Conservation (phyloP, 2,888 invertebrate genomes). For the Cylindroiulus punctatus region DNA sequence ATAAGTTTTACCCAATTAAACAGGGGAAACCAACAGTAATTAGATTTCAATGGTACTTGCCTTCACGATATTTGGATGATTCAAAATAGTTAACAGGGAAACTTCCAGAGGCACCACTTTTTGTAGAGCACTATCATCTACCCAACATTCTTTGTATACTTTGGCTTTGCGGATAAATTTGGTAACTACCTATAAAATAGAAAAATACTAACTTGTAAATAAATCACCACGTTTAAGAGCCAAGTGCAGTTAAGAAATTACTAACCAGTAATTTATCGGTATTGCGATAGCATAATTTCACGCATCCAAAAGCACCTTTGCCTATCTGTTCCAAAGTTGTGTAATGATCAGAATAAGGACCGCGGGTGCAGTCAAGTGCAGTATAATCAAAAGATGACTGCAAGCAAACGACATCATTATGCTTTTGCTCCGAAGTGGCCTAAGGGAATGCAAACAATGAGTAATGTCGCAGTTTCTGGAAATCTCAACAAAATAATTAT, state of each 20-base stretch:
- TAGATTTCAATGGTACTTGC: constrained; percentile 60
- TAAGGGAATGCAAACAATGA: neutral
- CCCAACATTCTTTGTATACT: constrained; percentile 75
- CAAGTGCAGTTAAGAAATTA: constrained; percentile 65
- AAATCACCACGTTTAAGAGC: constrained; percentile 49
- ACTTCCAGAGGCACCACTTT: constrained; percentile 74
- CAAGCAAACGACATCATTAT: constrained; percentile 62
- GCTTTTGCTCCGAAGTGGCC: constrained; percentile 57
- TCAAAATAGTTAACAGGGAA: constrained; percentile 73
- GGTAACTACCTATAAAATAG: constrained; percentile 71
- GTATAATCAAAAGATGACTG: constrained; percentile 55
- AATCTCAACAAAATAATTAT: neutral
- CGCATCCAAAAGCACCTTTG: constrained; percentile 79
- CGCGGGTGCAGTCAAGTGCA: constrained; percentile 56
- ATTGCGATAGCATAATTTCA: constrained; percentile 75
- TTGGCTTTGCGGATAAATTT: constrained; percentile 78
- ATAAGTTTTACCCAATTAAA: too few relatives aligned
- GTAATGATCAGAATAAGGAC: constrained; percentile 70
- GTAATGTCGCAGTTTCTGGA: neutral
- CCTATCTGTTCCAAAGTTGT: constrained; percentile 74
- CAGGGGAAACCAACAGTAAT: neutral
- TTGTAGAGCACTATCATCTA: constrained; percentile 69
- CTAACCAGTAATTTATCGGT: constrained; percentile 67
- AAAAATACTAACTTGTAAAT: constrained; percentile 20
- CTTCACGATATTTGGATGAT: constrained; percentile 76